A percentile compares a stretch with the other conserved stretches of the same genome.
Conservation (phyloP, 2,113 vertebrate species). For the Prionailurus viverrinus region DNA sequence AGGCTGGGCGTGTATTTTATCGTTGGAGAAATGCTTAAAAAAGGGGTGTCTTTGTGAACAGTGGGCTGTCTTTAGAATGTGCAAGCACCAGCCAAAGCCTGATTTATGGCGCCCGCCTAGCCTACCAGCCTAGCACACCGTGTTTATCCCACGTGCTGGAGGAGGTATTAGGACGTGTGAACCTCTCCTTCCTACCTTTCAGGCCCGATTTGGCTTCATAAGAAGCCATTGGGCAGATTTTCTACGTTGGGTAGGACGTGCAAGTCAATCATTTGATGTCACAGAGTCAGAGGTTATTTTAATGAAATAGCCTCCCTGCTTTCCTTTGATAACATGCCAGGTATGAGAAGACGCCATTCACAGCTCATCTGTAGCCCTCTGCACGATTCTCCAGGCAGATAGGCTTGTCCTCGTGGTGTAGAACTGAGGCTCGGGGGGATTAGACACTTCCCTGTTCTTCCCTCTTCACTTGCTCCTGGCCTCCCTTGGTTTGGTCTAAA, state of each 20-base stretch:
- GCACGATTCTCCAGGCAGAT: rapidly evolving
- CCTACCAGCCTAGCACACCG: rapidly evolving
- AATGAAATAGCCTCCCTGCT: neutral
- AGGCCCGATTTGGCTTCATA: neutral
- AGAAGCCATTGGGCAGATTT: neutral
- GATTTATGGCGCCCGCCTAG: neutral
- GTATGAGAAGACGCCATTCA: too few species aligned
- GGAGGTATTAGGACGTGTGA: neutral
- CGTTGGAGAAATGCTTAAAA: neutral
- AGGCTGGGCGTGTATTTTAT: neutral
- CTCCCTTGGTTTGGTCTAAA: neutral
- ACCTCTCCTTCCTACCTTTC: neutral
- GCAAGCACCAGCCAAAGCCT: rapidly evolving
- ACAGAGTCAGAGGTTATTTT: neutral
- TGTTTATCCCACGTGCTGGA: too few species aligned
- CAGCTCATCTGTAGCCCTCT: too few species aligned
- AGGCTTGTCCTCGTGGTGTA: neutral
- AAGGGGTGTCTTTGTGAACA: too few species aligned
- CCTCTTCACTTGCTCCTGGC: neutral
- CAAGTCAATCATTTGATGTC: neutral
- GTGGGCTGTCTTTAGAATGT: neutral
- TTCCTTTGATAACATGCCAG: neutral
- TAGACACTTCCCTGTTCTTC: too few species aligned
- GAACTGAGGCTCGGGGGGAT: neutral
- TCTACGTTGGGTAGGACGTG: neutral